These are phyloP conservation scores for Anguilla pacifica DNA, from an alignment of 2,797 vertebrate genomes.

Conservation along the genomic window DNA sequence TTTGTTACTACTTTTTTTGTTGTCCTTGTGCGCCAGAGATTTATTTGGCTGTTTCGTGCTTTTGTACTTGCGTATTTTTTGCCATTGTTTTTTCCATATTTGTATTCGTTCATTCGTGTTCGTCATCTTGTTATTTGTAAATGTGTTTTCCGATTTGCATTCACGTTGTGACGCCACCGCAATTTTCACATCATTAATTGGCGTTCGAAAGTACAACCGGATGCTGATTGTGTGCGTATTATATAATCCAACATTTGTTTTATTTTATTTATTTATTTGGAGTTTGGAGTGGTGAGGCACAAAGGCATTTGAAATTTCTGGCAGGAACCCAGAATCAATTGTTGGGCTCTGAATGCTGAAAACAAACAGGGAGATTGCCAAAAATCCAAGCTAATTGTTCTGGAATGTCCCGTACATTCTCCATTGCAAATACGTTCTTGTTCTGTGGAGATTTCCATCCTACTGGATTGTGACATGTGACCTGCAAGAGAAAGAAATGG, in stretches of 20 bases:
- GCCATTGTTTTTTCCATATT: no score
- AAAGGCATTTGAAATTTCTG: background rate
- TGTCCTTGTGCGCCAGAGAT: no score
- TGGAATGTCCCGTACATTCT: background rate
- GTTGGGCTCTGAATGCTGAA: background rate
- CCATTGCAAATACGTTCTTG: background rate
- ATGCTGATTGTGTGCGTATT: background rate
- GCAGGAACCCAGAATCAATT: background rate
- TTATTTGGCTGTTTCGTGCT: no score
- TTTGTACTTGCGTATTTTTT: no score
- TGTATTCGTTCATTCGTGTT: no score
- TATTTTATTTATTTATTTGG: background rate
- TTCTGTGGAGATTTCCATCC: background rate
- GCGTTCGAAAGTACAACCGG: background rate
- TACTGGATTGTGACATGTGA: background rate
- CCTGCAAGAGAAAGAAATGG: background rate
- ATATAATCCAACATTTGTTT: background rate
- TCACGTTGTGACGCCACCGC: no score
- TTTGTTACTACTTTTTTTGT: no score
- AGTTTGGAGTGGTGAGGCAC: background rate
- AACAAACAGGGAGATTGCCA: background rate
- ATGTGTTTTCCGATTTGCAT: no score
- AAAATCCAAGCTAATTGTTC: slow-evolving; percentile 3
- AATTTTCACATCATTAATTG: background rate
- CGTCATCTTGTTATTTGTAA: no score